Percentiles rank a stretch among this genome's conserved stretches.
phyloP scores from a whole-genome alignment of 2,113 vertebrate genomes.

The Mirounga angustirostris region DNA sequence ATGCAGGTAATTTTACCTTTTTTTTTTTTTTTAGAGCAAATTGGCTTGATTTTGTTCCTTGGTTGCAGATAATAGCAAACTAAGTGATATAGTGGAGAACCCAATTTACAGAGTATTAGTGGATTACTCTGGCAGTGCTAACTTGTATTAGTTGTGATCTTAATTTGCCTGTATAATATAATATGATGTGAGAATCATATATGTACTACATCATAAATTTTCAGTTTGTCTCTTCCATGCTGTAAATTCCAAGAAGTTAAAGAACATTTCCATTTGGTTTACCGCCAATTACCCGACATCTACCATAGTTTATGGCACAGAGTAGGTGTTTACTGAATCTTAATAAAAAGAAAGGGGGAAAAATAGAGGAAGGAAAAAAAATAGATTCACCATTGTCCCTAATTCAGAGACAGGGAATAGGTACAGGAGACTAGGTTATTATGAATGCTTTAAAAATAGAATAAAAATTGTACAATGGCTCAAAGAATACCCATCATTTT shows the following conservation, averaged over 20 bases:
- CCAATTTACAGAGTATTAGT: neutral
- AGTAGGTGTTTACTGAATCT: neutral
- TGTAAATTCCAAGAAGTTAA: neutral
- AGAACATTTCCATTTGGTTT: neutral
- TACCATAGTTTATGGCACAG: neutral
- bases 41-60: neutral
- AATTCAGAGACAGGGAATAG: neutral
- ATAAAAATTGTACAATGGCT: neutral
- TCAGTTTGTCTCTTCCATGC: neutral
- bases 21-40: neutral
- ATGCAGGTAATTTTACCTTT: neutral
- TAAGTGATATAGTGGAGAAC: neutral
- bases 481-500: neutral
- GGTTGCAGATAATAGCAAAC: neutral
- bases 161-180: neutral
- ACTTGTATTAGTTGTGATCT: neutral
- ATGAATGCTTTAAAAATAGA: slow-evolving; percentile 8
- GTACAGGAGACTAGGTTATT: neutral
- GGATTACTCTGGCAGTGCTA: neutral
- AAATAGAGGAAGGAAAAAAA: neutral
- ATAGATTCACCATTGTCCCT: neutral
- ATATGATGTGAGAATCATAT: neutral
- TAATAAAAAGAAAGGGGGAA: neutral
- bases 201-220: neutral
- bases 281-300: neutral